phyloP scores from a whole-genome alignment of 30 jellyfish, hydroid and myxozoan genomes.

The Hydractinia echinata region DNA sequence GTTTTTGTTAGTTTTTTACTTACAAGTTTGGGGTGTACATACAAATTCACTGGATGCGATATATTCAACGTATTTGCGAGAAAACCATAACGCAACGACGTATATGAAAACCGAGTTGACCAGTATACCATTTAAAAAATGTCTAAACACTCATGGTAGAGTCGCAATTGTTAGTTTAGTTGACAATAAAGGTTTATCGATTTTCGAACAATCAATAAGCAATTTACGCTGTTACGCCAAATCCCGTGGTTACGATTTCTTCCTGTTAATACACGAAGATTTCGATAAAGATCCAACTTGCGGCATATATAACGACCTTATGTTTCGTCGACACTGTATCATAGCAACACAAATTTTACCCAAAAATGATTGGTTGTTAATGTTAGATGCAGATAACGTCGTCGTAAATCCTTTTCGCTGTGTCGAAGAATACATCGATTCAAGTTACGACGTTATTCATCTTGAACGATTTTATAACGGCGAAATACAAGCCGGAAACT shows the following conservation, averaged over 20 bases:
- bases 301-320: conserved; percentile 5
- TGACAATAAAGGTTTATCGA: neutral
- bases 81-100: too few relatives aligned
- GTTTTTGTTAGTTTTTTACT: too few relatives aligned
- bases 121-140: neutral
- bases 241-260: conserved; percentile 7
- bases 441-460: neutral
- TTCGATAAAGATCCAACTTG: neutral
- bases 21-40: too few relatives aligned
- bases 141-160: conserved; percentile 3
- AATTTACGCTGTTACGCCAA: conserved; percentile 9
- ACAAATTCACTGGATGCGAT: too few relatives aligned
- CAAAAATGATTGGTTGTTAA: neutral
- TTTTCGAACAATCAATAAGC: neutral
- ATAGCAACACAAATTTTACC: neutral
- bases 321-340: conserved; percentile 17
- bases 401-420: conserved; percentile 13
- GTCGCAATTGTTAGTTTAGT: neutral
- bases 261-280: conserved; percentile 9
- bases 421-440: conserved; percentile 5
- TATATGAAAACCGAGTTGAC: too few relatives aligned
- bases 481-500: conserved; percentile 14
- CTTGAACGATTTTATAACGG: conserved; percentile 1
- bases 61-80: too few relatives aligned
- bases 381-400: conserved; percentile 1